phyloP scores from a whole-genome alignment of 2,888 invertebrate species.

The Caenorhabditis panamensis region DNA sequence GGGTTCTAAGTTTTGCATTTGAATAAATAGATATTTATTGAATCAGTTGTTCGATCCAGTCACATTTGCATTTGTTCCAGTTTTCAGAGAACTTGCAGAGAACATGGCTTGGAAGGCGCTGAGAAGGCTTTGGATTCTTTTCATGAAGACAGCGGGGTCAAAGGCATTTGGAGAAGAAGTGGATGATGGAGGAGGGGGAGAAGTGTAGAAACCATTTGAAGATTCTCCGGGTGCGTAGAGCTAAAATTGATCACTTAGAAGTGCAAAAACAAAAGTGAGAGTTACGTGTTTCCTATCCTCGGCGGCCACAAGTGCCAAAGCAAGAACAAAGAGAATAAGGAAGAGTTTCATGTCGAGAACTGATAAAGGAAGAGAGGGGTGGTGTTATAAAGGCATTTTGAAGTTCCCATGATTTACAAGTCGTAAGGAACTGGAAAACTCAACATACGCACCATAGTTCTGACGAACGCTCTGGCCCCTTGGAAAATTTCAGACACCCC shows the following conservation, averaged over 20 bases:
- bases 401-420: background rate
- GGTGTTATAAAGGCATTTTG: background rate
- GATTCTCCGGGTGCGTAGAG: background rate
- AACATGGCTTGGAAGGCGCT: background rate
- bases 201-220: background rate
- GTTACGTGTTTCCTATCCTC: background rate
- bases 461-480: too few relatives aligned
- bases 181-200: background rate
- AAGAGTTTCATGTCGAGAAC: background rate
- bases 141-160: background rate
- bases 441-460: background rate
- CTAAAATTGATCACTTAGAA: background rate
- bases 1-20: conserved; percentile 9
- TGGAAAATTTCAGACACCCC: too few relatives aligned
- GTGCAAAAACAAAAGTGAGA: background rate
- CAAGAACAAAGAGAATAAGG: background rate
- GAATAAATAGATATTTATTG: conserved; percentile 15
- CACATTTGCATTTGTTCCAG: background rate
- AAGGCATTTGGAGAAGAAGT: background rate
- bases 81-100: background rate
- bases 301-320: background rate
- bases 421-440: background rate
- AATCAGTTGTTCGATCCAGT: background rate
- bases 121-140: background rate
- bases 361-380: background rate